These are phyloP conservation scores for Channa maculata DNA, from an alignment of 2,113 vertebrate species.

Conservation along the genomic window DNA sequence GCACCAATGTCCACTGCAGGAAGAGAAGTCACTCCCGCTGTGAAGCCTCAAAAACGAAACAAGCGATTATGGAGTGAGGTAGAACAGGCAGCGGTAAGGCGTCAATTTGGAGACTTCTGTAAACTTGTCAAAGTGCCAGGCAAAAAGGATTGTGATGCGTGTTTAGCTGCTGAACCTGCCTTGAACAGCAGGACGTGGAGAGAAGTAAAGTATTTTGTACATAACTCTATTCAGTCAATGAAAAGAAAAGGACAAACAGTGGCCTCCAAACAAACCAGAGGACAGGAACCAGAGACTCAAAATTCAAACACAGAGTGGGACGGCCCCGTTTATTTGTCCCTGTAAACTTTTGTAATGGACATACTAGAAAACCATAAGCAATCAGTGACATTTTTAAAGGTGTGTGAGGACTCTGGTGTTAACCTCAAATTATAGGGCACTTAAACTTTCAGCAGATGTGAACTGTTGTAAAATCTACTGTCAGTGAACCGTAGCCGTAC, in stretches of 20 bases:
- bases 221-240: constrained; percentile 77
- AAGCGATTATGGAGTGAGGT: constrained; percentile 73
- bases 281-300: constrained; percentile 53
- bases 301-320: constrained; percentile 68
- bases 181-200: constrained; percentile 74
- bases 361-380: constrained; percentile 8
- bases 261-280: constrained; percentile 35
- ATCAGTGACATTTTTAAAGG: background rate
- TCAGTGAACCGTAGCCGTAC: constrained; percentile 4
- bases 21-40: background rate
- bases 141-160: constrained; percentile 79
- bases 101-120: constrained; percentile 73
- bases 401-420: constrained; percentile 15
- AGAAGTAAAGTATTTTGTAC: constrained; percentile 79
- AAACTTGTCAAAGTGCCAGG: constrained; percentile 75
- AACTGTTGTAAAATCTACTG: constrained; percentile 23
- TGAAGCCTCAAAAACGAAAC: constrained; percentile 69
- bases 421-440: background rate
- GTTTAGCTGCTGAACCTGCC: constrained; percentile 75
- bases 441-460: constrained; percentile 23
- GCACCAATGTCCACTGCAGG: constrained; percentile 4
- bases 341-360: constrained; percentile 59
- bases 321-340: constrained; percentile 76
- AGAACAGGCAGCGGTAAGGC: constrained; percentile 74
- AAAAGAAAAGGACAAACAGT: constrained; percentile 61